These are phyloP conservation scores for Drosophila acutilabella DNA, from an alignment of 2,888 invertebrate species.

Conservation along the genomic window DNA sequence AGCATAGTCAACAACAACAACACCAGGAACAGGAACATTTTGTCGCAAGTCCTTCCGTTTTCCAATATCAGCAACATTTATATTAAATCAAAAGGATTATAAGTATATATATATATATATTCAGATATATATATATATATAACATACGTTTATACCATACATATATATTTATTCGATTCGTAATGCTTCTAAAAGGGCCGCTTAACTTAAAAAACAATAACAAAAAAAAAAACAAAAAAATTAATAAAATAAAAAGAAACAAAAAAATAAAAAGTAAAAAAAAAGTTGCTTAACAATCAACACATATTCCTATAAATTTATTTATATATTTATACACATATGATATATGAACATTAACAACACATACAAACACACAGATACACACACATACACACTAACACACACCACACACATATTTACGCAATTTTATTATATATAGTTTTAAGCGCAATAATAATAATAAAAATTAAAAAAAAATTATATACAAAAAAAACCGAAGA, in stretches of 20 bases:
- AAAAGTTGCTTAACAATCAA: slow-evolving; percentile 67
- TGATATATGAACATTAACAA: slow-evolving; percentile 51
- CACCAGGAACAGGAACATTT: slow-evolving; percentile 32
- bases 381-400: slow-evolving; percentile 22
- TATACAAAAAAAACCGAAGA: slow-evolving; percentile 31
- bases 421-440: slow-evolving; percentile 73
- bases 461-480: slow-evolving; percentile 34
- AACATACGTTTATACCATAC: slow-evolving; percentile 17
- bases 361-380: slow-evolving; percentile 34
- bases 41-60: slow-evolving; percentile 77
- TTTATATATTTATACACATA: slow-evolving; percentile 75
- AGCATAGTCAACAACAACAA: slow-evolving; percentile 43
- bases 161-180: slow-evolving; percentile 67
- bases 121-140: slow-evolving; percentile 2
- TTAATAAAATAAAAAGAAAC: slow-evolving; percentile 3
- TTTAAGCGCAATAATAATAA: slow-evolving; percentile 51
- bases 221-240: slow-evolving; percentile 27
- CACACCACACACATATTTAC: slow-evolving; percentile 46
- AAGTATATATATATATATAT: slow-evolving; percentile 10
- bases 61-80: slow-evolving; percentile 51
- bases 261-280: slow-evolving; percentile 35
- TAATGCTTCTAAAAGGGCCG: slow-evolving; percentile 62
- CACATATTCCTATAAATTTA: slow-evolving; percentile 79
- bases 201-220: slow-evolving; percentile 45
- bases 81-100: slow-evolving; percentile 37